Evolutionary conservation across 2,113 vertebrate species (phyloP).

Genomic region (Tachuris rubrigastra): DNA sequence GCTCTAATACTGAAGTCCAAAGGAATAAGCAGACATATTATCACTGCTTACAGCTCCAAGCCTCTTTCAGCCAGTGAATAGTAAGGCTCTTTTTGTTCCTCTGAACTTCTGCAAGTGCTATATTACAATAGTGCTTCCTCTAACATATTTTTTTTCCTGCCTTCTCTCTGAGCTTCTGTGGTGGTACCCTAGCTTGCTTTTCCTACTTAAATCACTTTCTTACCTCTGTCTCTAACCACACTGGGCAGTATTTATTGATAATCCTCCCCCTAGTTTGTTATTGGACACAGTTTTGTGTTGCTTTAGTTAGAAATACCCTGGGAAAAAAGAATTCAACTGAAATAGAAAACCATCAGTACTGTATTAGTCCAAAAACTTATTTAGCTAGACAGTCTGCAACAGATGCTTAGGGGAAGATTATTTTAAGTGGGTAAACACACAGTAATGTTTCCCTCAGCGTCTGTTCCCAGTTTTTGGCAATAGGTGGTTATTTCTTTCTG

Average conservation of each 20-base stretch:
- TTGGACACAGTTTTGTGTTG: not conserved
- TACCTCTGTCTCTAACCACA: not conserved
- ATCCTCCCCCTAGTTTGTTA: not conserved
- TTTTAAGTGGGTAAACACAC: constrained; percentile 15
- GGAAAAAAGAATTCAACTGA: not conserved
- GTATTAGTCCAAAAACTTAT: not conserved
- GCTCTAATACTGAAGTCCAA: not conserved
- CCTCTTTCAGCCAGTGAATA: not conserved
- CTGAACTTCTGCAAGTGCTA: not conserved
- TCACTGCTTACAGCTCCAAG: not conserved
- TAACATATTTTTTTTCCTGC: not conserved
- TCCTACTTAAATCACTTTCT: not conserved
- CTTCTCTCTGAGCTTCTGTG: not conserved
- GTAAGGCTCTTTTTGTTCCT: not conserved
- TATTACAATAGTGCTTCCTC: not conserved
- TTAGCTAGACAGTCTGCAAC: not conserved
- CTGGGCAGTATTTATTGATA: not conserved
- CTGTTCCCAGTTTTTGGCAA: constrained; percentile 12
- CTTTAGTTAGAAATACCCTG: not conserved
- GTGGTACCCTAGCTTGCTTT: not conserved
- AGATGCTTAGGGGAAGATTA: not conserved
- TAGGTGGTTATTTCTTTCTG: constrained; percentile 25
- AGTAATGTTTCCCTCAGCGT: not conserved
- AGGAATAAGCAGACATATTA: not conserved
- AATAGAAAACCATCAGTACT: not conserved